Evolutionary conservation across 2,888 invertebrate species (phyloP), one percentile per base, ranked within the genome.

Genomic region (Hyalella azteca): DNA sequence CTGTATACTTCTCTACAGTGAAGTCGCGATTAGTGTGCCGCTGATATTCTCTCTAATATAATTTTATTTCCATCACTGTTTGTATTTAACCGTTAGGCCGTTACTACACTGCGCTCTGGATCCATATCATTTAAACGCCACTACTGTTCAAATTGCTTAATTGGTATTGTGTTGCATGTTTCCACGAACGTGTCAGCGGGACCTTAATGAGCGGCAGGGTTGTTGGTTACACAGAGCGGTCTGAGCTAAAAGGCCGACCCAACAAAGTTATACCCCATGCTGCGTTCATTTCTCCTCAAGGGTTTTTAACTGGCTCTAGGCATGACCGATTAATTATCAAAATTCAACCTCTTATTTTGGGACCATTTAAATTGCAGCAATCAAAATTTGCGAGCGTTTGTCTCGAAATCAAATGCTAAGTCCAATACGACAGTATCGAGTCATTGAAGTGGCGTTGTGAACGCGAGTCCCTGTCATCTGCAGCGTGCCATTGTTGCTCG

Each of bases 381-480:
- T n/a, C n/a, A n/a, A n/a, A n/a, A n/a, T n/a, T n/a, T n/a, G n/a
- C n/a, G n/a, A n/a, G n/a, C n/a, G n/a, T n/a, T n/a, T n/a, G n/a
- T n/a, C n/a, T n/a, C n/a, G n/a, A n/a, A n/a, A n/a, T n/a, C n/a
- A n/a, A n/a, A n/a, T n/a, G n/a, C n/a, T n/a, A n/a, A n/a, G n/a
- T n/a, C n/a, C n/a, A n/a, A n/a, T n/a, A n/a, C n/a, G n/a, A n/a
- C n/a, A n/a, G n/a, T n/a, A n/a, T n/a, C n/a, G n/a, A n/a, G n/a
- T n/a, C n/a, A n/a, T n/a, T n/a, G 36, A 66, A 36, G 2, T 1
- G 29, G 66, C 32, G n/a, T 32, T n/a, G 66, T 66, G 66, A 66
- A 66, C 66, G 66, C 66, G 66, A 66, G 66, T 66, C 66, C 19
- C 75, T 75, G 75, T 75, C 75, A 75, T 75, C 75, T 75, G 66